A percentile compares a stretch with the other conserved stretches of the same genome.
Evolutionary conservation across 2,113 vertebrate genomes (phyloP).

Genomic region (Cephalopterus ornatus): DNA sequence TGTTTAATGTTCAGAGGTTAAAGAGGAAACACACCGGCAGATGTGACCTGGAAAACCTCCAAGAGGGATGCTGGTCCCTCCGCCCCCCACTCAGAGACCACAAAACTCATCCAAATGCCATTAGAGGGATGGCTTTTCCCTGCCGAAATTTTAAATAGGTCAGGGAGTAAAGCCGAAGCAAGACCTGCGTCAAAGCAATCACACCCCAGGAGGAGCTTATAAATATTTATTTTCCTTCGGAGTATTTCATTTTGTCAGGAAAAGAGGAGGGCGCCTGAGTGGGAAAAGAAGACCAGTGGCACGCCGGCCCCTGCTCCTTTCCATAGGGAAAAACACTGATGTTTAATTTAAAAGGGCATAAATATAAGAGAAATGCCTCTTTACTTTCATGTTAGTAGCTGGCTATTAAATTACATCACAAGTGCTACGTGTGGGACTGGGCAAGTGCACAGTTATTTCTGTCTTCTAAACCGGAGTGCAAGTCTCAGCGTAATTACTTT

Average conservation of each 20-base stretch:
- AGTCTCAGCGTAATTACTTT: slow-evolving; percentile 62
- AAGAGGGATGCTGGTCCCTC: not conserved
- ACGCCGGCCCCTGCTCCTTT: not conserved
- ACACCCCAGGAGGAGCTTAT: slow-evolving; percentile 30
- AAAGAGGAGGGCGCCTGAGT: not conserved
- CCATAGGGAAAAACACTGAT: not conserved
- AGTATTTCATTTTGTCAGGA: slow-evolving; percentile 13
- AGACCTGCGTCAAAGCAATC: slow-evolving; percentile 33
- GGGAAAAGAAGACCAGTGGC: not conserved
- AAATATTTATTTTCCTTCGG: slow-evolving; percentile 54
- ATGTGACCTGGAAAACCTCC: slow-evolving; percentile 53
- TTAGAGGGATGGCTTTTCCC: not conserved
- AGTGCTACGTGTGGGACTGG: slow-evolving; percentile 35
- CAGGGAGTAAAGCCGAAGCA: not conserved
- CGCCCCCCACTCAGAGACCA: not conserved
- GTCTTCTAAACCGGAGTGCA: slow-evolving; percentile 37
- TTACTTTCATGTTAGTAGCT: not conserved
- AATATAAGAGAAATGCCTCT: slow-evolving; percentile 42
- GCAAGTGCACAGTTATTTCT: slow-evolving; percentile 41
- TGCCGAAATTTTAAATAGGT: not conserved
- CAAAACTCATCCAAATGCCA: not conserved
- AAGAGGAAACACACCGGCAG: not conserved
- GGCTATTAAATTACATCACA: slow-evolving; percentile 53
- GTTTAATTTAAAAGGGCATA: slow-evolving; percentile 46
- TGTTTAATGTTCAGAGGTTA: not conserved